Base-by-base conservation (phyloP, 2,888 invertebrate genomes). In the Timema cristinae region DNA sequence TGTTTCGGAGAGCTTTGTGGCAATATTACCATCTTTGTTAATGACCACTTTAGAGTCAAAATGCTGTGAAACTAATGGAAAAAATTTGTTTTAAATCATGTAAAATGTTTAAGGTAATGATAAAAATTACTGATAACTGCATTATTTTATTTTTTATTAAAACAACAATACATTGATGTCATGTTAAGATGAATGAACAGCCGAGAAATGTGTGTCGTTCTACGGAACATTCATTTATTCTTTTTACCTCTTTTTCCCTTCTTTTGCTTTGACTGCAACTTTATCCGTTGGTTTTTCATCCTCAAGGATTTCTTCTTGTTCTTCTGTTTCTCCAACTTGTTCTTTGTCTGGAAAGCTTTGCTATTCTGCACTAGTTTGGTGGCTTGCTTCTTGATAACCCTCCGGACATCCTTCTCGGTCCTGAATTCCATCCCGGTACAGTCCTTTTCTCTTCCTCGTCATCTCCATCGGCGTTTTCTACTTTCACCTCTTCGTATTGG, bases 261-360 rank as follows among this genome's bases (percentile, higher is more conserved):
- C 52, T 71, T 32, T 69, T 70, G 70, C 15, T 66, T 72, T n/a
- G 59, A 63, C 32, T 67, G 69, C 13, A 59, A 66, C 68, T 72
- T 75, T 6, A 69, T 70, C 6, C 59, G 66, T 59, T 68, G 72
- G 16, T 71, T 82, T 73, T 82, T 83, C 76, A 83, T 80, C 56
- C 83, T 82, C 77, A 82, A 80, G 0, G 89, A 85, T 79, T 89
- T 89, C 80, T 91, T 92, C 77, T 86, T 89, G 79, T 92, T 91
- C 76, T 88, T 88, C 68, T 86, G 83, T 75, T 87, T 86, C 74
- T 92, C 91, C 49, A 92, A 78, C 80, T 88, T 89, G 77, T 88
- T 89, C 79, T 93, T 92, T 82, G 86, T 87, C 83, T 91, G 89
- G 78, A 90, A 93, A 0, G 88, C 87, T 85, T 91, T 92, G 79